A percentile compares a stretch with the other conserved stretches of the same genome.
Evolutionary conservation across 2,797 vertebrate genomes (phyloP).

Genomic region (Cossypha dichroa): DNA sequence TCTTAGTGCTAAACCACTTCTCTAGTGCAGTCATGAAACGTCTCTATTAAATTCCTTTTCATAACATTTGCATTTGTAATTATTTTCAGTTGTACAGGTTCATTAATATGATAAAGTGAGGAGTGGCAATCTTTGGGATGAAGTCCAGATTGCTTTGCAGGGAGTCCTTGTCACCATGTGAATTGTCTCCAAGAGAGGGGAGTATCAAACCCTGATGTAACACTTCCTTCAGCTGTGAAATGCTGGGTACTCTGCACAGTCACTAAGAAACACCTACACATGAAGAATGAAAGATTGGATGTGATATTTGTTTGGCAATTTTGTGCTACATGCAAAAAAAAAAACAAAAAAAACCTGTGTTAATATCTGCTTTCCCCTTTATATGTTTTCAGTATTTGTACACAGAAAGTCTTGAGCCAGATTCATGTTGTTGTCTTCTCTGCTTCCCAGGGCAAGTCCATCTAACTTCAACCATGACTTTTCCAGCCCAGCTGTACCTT

Average conservation of each 20-base stretch:
- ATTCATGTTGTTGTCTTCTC: fast-evolving
- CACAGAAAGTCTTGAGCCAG: neutral
- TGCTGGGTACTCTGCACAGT: neutral
- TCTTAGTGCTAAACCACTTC: slow-evolving; percentile 85
- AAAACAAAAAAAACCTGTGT: neutral
- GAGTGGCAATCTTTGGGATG: neutral
- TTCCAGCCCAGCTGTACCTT: neutral
- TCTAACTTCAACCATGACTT: neutral
- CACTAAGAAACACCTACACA: neutral
- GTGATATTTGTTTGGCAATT: neutral
- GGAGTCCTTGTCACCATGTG: neutral
- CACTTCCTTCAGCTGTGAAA: neutral
- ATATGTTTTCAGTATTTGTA: neutral
- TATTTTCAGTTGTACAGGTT: slow-evolving; percentile 1
- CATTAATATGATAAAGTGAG: neutral
- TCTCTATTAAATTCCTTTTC: slow-evolving; percentile 36
- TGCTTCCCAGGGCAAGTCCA: neutral
- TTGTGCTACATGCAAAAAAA: neutral
- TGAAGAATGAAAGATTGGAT: neutral
- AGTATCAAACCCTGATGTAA: neutral
- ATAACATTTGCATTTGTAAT: slow-evolving; percentile 14
- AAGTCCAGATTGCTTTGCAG: neutral
- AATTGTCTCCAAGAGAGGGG: neutral
- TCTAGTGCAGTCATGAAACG: slow-evolving; percentile 61
- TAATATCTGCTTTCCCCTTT: neutral